Base-by-base conservation (phyloP, 2,888 invertebrate genomes). In the Melinaea marsaeus region DNA sequence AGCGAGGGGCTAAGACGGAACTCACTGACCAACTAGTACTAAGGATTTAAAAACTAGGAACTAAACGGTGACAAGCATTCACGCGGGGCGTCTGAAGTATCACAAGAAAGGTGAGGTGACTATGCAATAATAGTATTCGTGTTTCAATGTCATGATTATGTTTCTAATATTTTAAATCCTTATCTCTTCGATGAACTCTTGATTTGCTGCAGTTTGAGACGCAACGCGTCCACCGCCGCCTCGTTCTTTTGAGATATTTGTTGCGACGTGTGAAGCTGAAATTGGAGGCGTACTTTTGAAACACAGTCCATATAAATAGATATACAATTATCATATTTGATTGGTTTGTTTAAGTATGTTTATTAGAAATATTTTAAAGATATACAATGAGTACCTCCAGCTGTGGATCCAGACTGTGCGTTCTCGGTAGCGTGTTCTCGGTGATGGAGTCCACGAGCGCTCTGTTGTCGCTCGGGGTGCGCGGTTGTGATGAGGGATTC, bases 131-230 rank as follows among this genome's bases (percentile, higher is more conserved):
- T 46, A 46, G 1, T 48, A n/a, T 48, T 32, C 51, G 32, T 51
- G 51, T n/a, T 22, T 32, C 32, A 2, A 42, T 35, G 48, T 22
- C 34, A n/a, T 32, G 22, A 57, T 42, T 46, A 47, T 46, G 46
- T 5, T 32, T 33, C 57, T 33, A 42, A 42, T 42, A 9, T 42
- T 37, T 42, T 42, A 42, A 9, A 9, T 42, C 74, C 77, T 87
- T 91, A 91, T 91, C 90, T 91, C 71, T 90, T 90, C 51, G 90
- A 88, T 46, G 90, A 89, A 75, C 90, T 91, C 73, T 91, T 91
- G 74, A 91, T 90, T 76, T 91, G 90, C 77, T 91, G 90, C 22
- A 91, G 79, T 69, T 91, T 91, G 61, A 90, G 88, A 22, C 91
- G 85, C n/a, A 91, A 75, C 2, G 87, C 85, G 72, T 91, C 91